A percentile compares a stretch with the other conserved stretches of the same genome.
These are phyloP conservation scores for Temnothorax longispinosus DNA, from an alignment of 1,140 invertebrate genomes.

Conservation along the genomic window DNA sequence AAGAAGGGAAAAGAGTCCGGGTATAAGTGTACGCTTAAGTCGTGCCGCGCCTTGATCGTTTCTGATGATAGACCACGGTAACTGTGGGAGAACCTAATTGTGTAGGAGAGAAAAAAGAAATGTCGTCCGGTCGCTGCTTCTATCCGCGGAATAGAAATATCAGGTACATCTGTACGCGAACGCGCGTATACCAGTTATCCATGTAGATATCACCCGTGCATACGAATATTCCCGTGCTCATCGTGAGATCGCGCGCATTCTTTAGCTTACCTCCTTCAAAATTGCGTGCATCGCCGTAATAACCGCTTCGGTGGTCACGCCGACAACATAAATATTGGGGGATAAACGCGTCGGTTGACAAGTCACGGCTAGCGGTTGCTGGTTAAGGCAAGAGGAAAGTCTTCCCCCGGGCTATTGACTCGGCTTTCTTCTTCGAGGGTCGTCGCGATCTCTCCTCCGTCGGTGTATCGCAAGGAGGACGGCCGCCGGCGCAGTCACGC, in stretches of 20 bases:
- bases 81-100: conserved; percentile 65
- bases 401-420: not conserved
- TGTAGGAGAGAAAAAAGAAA: conserved; percentile 60
- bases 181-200: not conserved
- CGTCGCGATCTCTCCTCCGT: conserved; percentile 9
- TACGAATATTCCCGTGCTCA: not conserved
- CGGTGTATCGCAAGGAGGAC: conserved; percentile 41
- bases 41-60: conserved; percentile 72
- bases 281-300: conserved; percentile 72
- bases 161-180: not conserved
- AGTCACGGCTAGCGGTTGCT: conserved; percentile 26
- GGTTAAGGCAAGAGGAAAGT: conserved; percentile 18
- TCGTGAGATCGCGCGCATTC: not conserved
- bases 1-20: not conserved
- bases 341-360: conserved; percentile 72
- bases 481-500: conserved; percentile 74
- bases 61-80: conserved; percentile 55
- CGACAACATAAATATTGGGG: conserved; percentile 77
- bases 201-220: not conserved
- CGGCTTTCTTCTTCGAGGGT: conserved; percentile 31
- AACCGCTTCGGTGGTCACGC: conserved; percentile 48
- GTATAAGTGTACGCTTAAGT: conserved; percentile 68
- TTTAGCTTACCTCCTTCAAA: not conserved
- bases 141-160: conserved; percentile 24
- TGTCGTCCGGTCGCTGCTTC: not conserved